phyloP scores from a whole-genome alignment of 2,888 invertebrate species.

The Syrista parreyssii region DNA sequence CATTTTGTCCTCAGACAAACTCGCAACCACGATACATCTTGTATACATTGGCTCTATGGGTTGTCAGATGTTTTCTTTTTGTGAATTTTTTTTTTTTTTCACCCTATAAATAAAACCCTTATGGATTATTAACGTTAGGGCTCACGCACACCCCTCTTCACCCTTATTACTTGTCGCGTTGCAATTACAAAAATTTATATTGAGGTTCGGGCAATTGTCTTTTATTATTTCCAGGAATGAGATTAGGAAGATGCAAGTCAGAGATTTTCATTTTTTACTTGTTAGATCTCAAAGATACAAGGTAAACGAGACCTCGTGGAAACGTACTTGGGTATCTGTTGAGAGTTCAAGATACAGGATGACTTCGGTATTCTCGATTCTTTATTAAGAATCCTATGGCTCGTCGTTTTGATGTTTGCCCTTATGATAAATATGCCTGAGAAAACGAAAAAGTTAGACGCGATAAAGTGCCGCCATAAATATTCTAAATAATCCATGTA shows the following conservation, averaged over 20 bases:
- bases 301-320: background rate
- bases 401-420: background rate
- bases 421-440: background rate
- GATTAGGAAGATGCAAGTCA: background rate
- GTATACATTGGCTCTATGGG: background rate
- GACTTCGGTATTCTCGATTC: background rate
- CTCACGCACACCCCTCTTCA: too few relatives aligned
- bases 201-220: background rate
- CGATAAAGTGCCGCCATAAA: background rate
- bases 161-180: too few relatives aligned
- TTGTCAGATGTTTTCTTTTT: background rate
- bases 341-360: background rate
- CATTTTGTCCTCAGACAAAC: slow-evolving; percentile 13
- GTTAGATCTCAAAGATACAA: background rate
- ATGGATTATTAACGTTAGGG: too few relatives aligned
- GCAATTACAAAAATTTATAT: background rate
- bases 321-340: background rate
- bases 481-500: background rate
- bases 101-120: too few relatives aligned
- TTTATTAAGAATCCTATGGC: background rate
- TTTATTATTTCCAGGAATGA: background rate
- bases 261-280: background rate
- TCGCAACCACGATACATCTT: background rate
- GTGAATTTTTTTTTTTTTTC: too few relatives aligned
- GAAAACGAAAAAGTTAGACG: background rate